Evolutionary conservation across 2,888 invertebrate genomes (phyloP).

Genomic region (Fissipunctia ypsillon): DNA sequence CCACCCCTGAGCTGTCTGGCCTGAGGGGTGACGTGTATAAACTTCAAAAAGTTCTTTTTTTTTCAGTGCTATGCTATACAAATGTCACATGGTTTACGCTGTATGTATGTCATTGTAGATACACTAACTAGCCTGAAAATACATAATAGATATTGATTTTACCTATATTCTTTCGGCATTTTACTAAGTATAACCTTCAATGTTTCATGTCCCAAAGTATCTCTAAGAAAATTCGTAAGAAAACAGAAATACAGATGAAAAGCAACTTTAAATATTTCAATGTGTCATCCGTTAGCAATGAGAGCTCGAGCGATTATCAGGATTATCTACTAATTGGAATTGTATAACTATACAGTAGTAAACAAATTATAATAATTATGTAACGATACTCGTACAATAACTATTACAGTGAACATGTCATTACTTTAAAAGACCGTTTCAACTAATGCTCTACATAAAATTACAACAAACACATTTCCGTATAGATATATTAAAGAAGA

Average conservation of each 20-base stretch:
- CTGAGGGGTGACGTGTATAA: conserved; percentile 65
- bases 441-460: conserved; percentile 52
- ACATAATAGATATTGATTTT: not conserved
- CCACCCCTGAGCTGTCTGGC: conserved; percentile 56
- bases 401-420: conserved; percentile 27
- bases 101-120: not conserved
- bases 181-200: not conserved
- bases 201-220: not conserved
- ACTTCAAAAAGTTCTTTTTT: conserved; percentile 41
- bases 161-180: not conserved
- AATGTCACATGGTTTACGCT: not conserved
- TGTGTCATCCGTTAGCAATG: not conserved
- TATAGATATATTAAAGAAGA: conserved; percentile 52
- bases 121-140: not conserved
- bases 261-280: not conserved
- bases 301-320: not conserved
- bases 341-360: not conserved
- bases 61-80: conserved; percentile 1
- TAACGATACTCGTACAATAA: conserved; percentile 21
- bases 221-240: not conserved
- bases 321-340: conserved; percentile 7
- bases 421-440: conserved; percentile 35
- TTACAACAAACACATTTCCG: conserved; percentile 49
- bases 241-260: not conserved
- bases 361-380: conserved; percentile 33